A percentile compares a stretch with the other conserved stretches of the same genome.
phyloP scores from a whole-genome alignment of 1,140 invertebrate species.

The Nylanderia fulva region DNA sequence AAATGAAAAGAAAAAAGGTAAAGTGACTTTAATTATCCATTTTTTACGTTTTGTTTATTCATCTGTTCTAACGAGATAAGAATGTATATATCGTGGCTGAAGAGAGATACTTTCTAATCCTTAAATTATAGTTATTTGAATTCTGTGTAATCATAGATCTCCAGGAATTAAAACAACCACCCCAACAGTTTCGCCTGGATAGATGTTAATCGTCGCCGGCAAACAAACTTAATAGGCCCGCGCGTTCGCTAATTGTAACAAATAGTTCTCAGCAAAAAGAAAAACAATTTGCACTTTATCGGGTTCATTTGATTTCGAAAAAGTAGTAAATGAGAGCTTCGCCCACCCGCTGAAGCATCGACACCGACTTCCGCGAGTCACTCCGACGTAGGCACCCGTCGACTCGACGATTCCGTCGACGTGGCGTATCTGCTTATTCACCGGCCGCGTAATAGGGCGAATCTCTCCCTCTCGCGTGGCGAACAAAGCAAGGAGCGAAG shows the following conservation, averaged over 20 bases:
- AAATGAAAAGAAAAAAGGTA: neutral
- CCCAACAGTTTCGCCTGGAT: neutral
- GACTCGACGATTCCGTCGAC: conserved; percentile 66
- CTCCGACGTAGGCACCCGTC: conserved; percentile 19
- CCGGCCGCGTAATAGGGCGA: conserved; percentile 69
- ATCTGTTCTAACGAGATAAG: conserved; percentile 8
- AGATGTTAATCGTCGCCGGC: conserved; percentile 1
- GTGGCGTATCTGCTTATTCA: conserved; percentile 73
- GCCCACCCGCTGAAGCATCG: conserved; percentile 59
- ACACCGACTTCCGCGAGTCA: conserved; percentile 53
- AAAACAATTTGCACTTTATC: conserved; percentile 68
- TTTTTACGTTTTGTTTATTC: neutral
- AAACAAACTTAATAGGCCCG: conserved; percentile 12
- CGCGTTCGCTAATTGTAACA: conserved; percentile 26
- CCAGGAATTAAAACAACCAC: conserved; percentile 14
- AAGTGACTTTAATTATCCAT: neutral
- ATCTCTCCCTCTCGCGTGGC: conserved; percentile 17
- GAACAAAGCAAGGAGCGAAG: conserved; percentile 71
- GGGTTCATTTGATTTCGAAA: neutral
- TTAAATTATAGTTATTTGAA: neutral
- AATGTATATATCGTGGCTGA: neutral
- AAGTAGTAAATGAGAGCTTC: conserved; percentile 66
- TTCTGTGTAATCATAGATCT: conserved; percentile 7
- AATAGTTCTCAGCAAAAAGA: conserved; percentile 26
- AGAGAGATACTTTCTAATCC: neutral